These are phyloP conservation scores for Margaritifera margaritifera DNA, from an alignment of 2,888 invertebrate genomes.

Conservation along the genomic window DNA sequence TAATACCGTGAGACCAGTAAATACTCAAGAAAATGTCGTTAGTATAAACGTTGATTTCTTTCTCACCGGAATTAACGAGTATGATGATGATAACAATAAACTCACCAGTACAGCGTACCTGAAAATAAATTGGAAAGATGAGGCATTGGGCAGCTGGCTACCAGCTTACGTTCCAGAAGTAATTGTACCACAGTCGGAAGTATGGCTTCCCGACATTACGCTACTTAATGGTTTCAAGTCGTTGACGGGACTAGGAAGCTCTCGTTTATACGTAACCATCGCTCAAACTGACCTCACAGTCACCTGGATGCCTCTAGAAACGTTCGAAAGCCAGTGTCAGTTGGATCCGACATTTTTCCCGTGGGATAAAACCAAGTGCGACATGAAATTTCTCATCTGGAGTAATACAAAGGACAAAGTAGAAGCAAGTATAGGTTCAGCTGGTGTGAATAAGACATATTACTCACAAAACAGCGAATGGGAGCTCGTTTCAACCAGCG, in stretches of 20 bases:
- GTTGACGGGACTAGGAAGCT: conserved; percentile 35
- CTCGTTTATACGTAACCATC: conserved; percentile 25
- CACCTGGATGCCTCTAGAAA: conserved; percentile 38
- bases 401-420: conserved; percentile 34
- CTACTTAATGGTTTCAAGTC: conserved; percentile 41
- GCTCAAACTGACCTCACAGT: conserved; percentile 15
- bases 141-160: conserved; percentile 19
- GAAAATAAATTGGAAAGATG: conserved; percentile 29
- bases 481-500: conserved; percentile 25
- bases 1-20: no score
- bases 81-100: conserved; percentile 22
- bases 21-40: conserved; percentile 5
- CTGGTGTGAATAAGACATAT: conserved; percentile 1
- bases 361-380: conserved; percentile 43
- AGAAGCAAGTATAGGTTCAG: conserved; percentile 9
- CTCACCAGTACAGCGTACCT: conserved; percentile 31
- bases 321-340: conserved; percentile 40
- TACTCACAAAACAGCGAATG: conserved; percentile 40
- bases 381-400: conserved; percentile 45
- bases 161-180: conserved; percentile 16
- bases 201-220: conserved; percentile 38
- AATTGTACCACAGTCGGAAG: conserved; percentile 21
- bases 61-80: conserved; percentile 31
- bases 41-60: conserved; percentile 27
- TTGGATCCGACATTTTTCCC: conserved; percentile 43